phyloP scores from a whole-genome alignment of 2,888 invertebrate species.

The Trypoxylon attenuatum region DNA sequence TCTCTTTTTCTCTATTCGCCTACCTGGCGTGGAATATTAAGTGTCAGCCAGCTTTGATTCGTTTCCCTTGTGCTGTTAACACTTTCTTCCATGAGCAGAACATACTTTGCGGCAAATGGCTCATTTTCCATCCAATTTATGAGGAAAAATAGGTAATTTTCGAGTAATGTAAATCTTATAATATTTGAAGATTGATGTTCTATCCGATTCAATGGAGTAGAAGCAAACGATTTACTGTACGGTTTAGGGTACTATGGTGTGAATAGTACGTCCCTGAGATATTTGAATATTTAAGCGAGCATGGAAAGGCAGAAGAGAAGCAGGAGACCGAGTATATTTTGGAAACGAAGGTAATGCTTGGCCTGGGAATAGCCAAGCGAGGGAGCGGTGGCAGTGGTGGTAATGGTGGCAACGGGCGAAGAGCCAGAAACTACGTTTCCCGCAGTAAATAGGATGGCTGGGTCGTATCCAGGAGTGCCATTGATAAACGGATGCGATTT shows the following conservation, averaged over 20 bases:
- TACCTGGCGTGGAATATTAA: too few species aligned
- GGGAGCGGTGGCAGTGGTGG: conserved; percentile 5
- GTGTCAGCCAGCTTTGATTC: too few species aligned
- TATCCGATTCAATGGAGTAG: too few species aligned
- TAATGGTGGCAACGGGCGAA: conserved; percentile 35
- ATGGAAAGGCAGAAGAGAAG: conserved; percentile 37
- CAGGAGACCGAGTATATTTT: conserved; percentile 59
- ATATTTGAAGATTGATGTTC: too few species aligned
- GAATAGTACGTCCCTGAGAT: conserved; percentile 48
- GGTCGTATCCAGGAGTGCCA: conserved; percentile 20
- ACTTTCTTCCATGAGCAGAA: too few species aligned
- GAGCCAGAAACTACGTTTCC: conserved; percentile 48
- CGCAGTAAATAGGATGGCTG: conserved; percentile 30
- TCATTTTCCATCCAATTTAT: too few species aligned
- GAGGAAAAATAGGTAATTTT: too few species aligned
- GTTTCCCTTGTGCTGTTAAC: too few species aligned
- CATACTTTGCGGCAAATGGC: too few species aligned
- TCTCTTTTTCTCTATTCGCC: too few species aligned
- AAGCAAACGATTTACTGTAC: too few species aligned
- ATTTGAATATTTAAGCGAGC: conserved; percentile 38
- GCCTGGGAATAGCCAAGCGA: conserved; percentile 54
- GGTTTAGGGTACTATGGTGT: not conserved
- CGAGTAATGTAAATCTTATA: too few species aligned
- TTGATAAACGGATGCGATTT: conserved; percentile 42
- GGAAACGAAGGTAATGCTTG: conserved; percentile 62